Base-by-base conservation (phyloP, 2,113 vertebrate genomes). In the Lepidothrix coronata region DNA sequence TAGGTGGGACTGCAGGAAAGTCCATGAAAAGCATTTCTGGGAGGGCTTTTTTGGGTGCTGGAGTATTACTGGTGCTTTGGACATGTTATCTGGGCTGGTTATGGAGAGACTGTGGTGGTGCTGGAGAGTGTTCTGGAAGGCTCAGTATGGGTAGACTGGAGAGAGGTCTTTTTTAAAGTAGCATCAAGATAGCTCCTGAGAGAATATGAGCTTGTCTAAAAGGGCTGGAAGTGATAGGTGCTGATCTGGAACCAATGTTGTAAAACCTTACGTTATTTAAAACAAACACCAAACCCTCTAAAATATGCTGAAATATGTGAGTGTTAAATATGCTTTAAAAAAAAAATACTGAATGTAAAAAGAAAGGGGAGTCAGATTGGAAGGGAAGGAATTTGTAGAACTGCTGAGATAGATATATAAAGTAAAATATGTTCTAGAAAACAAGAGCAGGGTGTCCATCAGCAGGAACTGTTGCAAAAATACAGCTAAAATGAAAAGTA, bases 61-160 rank as follows among this genome's bases (percentile, higher is more conserved):
- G 11, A 2, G 1, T 28, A 8, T 27, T 14, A 10, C 12, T 24
- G 19, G 9, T 74, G 31, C 31, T 74, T 27, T 62, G n/a, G 24
- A 24, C 8, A 2, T 0, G 1, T 41, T 72, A 33, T 21, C 14
- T 44, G 19, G 31, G 12, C 41, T 14, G 22, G 21, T 28, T 4
- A 21, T 22, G n/a, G 25, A 24, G 7, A 70, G 24, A 31, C 10
- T 10, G 2, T 41, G 30, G 55, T 44, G 14, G 27, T 70, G 21
- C 8, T 91, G 51, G 49, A 88, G 25, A 41, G 21, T 19, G 2
- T 23, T 8, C 16, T 33, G 33, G 49, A 63, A 86, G 35, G 27
- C 33, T 79, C 25, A 14, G 2, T 11, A 9, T 25, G 18, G 28
- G 13, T 6, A 25, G 55, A 30, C 14, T 14, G 9, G 37, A 73